Evolutionary conservation across 2,113 vertebrate species (phyloP).

Genomic region (Nannospalax galili): DNA sequence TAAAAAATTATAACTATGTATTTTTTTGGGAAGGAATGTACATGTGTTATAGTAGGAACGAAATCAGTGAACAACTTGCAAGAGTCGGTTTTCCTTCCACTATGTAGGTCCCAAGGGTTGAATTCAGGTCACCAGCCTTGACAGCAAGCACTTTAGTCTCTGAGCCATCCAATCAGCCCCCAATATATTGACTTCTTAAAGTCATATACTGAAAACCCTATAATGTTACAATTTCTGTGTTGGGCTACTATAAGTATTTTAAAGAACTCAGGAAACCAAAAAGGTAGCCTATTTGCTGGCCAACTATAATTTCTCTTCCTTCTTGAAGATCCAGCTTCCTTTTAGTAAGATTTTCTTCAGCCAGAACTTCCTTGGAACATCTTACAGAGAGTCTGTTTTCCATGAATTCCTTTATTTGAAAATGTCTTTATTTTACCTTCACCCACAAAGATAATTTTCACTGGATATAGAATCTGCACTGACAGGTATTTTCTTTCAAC

Average conservation of each 20-base stretch:
- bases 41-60: too few species aligned
- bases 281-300: not conserved
- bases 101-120: too few species aligned
- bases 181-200: not conserved
- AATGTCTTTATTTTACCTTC: constrained; percentile 29
- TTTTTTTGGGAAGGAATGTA: not conserved
- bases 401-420: not conserved
- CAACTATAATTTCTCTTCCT: not conserved
- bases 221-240: not conserved
- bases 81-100: not conserved
- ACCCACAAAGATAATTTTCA: not conserved
- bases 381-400: not conserved
- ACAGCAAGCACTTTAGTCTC: not conserved
- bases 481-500: not conserved
- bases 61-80: not conserved
- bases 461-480: not conserved
- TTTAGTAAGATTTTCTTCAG: not conserved
- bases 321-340: not conserved
- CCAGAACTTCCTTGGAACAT: not conserved
- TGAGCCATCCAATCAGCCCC: not conserved
- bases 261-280: not conserved
- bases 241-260: not conserved
- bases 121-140: not conserved
- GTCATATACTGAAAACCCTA: not conserved
- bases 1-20: not conserved